Conservation (phyloP, 2,888 invertebrate genomes). For the Therioaphis trifolii region DNA sequence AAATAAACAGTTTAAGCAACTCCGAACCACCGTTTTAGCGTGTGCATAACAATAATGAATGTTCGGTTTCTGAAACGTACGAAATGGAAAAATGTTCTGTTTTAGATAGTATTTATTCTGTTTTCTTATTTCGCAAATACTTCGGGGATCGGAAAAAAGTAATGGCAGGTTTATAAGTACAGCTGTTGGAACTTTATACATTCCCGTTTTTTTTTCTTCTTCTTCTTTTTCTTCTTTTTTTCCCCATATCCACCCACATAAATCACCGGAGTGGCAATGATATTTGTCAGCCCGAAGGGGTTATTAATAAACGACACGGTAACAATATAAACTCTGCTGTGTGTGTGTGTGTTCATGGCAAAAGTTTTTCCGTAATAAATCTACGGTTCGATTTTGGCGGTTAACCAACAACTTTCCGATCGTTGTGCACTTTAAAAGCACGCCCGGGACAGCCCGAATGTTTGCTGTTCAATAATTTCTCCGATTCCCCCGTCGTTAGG, state of each 20-base stretch:
- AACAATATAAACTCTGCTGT: conserved; percentile 33
- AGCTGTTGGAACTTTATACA: conserved; percentile 30
- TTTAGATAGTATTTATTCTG: background rate
- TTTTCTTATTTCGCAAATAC: background rate
- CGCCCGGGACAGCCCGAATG: background rate
- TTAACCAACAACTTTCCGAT: conserved; percentile 44
- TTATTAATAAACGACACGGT: conserved; percentile 50
- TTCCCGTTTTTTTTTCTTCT: too few species aligned
- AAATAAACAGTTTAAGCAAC: too few species aligned
- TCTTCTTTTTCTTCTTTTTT: background rate
- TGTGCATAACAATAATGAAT: too few species aligned
- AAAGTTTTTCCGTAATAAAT: conserved; percentile 55
- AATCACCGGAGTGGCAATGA: conserved; percentile 29
- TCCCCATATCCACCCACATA: background rate
- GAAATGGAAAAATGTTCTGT: too few species aligned
- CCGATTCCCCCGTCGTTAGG: background rate
- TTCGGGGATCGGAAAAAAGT: background rate
- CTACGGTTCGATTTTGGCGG: conserved; percentile 42
- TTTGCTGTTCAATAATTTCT: background rate
- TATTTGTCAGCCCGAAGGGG: conserved; percentile 47
- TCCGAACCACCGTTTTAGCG: too few species aligned
- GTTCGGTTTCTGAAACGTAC: too few species aligned
- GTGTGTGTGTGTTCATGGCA: background rate
- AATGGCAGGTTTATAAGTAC: background rate
- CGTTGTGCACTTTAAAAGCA: background rate